Base-by-base conservation (phyloP, 1,140 invertebrate genomes). In the Eumeta japonica region DNA sequence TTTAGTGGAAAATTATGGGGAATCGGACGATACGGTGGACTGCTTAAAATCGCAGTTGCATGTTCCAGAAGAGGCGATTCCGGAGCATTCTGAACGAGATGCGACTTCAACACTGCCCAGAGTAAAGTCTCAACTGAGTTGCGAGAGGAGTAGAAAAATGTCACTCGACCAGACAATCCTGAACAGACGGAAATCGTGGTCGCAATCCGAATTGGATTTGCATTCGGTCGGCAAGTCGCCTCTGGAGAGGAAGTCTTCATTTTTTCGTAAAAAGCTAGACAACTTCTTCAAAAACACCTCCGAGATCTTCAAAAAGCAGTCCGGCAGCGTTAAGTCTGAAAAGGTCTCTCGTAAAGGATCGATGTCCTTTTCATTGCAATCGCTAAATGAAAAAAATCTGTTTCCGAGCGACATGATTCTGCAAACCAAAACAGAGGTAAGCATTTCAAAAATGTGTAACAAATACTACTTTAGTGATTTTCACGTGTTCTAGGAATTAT, bases 251-350 rank as follows among this genome's bases (percentile, higher is more conserved):
- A 73, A 73, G 52, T 65, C 63, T 1, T 73, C 68, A 4, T 71
- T 71, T 45, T 73, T 71, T 41, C 43, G 58, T 30, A 71, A 71
- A 32, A 71, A 60, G 44, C 60, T 71, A 62, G 64, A 71, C 30
- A 73, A 57, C 39, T 70, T 73, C 41, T 50, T 71, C 4, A 68
- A 55, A 35, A 73, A 73, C 39, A 71, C 68, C 0, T 62, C 62
- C 3, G 64, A 73, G 50, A 58, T 68, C 18, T 73, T 73, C 35
- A 65, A 60, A 39, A 55, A 51, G 17, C 61, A 64, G 15, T 57
- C 62, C 13, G 5, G n/a, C 20, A 24, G n/a, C n/a, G n/a, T n/a
- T n/a, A n/a, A n/a, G n/a, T n/a, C n/a, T n/a, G n/a, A n/a, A n/a
- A n/a, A n/a, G n/a, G n/a, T n/a, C n/a, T n/a, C n/a, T n/a, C n/a